Evolutionary conservation across 2,113 vertebrate genomes (phyloP).

Genomic region (Scolopax mira): DNA sequence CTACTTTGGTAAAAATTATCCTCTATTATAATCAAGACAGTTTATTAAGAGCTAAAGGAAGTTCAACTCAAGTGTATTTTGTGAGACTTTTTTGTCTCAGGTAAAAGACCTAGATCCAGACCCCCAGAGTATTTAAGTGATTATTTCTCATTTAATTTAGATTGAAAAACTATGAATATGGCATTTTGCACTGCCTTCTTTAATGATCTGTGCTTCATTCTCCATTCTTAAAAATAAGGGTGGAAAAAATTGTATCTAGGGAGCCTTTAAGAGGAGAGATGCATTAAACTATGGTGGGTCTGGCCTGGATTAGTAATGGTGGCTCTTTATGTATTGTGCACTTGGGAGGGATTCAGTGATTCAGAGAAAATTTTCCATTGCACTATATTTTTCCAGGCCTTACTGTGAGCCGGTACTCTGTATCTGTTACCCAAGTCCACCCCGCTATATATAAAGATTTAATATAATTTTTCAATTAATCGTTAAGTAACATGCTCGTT

Average conservation of each 20-base stretch:
- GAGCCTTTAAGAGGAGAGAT: neutral
- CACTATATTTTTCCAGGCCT: neutral
- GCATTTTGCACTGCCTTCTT: neutral
- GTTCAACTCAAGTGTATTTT: neutral
- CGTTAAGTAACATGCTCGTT: neutral
- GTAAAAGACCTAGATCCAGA: neutral
- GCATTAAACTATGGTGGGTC: neutral
- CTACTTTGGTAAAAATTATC: neutral
- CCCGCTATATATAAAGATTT: neutral
- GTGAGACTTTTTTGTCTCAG: neutral
- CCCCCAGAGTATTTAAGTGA: neutral
- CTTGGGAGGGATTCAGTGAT: neutral
- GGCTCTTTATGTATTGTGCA: neutral
- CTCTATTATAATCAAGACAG: neutral
- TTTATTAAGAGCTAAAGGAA: neutral
- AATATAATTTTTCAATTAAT: neutral
- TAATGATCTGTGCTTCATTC: neutral
- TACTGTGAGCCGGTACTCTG: neutral
- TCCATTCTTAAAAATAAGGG: neutral
- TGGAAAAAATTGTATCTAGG: neutral
- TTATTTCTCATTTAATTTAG: conserved; percentile 18
- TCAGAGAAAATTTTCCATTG: neutral
- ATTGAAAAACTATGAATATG: neutral
- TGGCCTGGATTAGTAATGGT: neutral
- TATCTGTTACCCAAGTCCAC: neutral